Percentiles rank a stretch among this genome's conserved stretches.
Evolutionary conservation across 2,888 invertebrate genomes (phyloP).

Genomic region (Phalera bucephala): DNA sequence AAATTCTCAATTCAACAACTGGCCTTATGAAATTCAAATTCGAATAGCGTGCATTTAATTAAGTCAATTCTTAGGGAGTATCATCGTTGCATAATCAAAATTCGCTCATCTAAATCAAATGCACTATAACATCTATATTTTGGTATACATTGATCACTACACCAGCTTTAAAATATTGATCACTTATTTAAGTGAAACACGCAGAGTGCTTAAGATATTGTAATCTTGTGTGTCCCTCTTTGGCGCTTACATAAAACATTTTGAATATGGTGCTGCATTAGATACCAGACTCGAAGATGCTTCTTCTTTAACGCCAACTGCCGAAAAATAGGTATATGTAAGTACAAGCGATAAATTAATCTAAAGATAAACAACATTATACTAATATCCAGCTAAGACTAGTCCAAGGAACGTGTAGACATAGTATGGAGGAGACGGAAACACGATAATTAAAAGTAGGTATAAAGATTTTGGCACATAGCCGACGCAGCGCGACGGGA

Average conservation of each 20-base stretch:
- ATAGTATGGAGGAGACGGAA: too few species aligned
- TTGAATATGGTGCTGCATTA: slow-evolving; percentile 67
- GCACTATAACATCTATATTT: slow-evolving; percentile 19
- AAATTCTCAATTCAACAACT: too few species aligned
- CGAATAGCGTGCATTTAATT: slow-evolving; percentile 17
- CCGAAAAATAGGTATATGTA: slow-evolving; percentile 18
- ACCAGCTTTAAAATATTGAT: slow-evolving; percentile 11
- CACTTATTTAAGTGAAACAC: slow-evolving; percentile 14
- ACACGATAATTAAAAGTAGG: too few species aligned
- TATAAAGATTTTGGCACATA: too few species aligned
- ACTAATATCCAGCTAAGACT: too few species aligned
- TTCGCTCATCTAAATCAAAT: slow-evolving; percentile 18
- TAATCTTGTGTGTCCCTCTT: slow-evolving; percentile 40
- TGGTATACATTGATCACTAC: slow-evolving; percentile 31
- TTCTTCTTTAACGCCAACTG: slow-evolving; percentile 74
- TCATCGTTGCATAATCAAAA: slow-evolving; percentile 8
- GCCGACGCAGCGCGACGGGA: too few species aligned
- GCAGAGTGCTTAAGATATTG: slow-evolving; percentile 27
- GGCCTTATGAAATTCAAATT: not conserved
- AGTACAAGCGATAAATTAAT: too few species aligned
- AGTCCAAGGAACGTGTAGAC: too few species aligned
- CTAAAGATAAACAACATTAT: too few species aligned
- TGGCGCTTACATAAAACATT: slow-evolving; percentile 67
- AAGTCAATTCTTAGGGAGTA: slow-evolving; percentile 12
- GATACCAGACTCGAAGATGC: slow-evolving; percentile 56